phyloP scores from a whole-genome alignment of 2,888 invertebrate genomes.

The Ornithoptera priamus region DNA sequence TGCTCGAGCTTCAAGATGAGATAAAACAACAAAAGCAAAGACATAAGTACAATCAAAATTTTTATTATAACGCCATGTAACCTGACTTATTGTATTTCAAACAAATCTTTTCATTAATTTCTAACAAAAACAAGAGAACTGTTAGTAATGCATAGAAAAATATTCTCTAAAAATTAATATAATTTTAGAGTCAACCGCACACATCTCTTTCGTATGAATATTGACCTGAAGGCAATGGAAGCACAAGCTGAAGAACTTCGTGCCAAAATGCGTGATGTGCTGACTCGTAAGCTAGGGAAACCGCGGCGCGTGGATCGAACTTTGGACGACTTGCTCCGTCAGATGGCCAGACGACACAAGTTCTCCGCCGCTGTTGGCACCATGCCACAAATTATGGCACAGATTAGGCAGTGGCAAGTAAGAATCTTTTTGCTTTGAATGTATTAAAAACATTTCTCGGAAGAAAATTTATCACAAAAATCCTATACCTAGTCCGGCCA shows the following conservation, averaged over 20 bases:
- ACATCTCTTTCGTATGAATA: constrained; percentile 85
- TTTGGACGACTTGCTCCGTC: constrained; percentile 64
- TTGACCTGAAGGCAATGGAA: constrained; percentile 85
- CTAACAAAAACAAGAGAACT: too few relatives aligned
- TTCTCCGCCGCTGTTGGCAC: constrained; percentile 52
- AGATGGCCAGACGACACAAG: constrained; percentile 69
- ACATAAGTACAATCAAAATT: constrained; percentile 72
- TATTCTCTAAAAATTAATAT: not conserved
- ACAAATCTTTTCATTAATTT: too few relatives aligned
- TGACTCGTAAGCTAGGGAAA: constrained; percentile 65
- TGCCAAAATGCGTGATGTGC: constrained; percentile 67
- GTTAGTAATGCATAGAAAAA: too few relatives aligned
- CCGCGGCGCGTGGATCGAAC: constrained; percentile 65
- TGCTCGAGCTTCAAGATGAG: constrained; percentile 83
- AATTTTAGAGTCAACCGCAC: constrained; percentile 80
- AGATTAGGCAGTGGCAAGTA: constrained; percentile 64
- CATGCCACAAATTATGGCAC: constrained; percentile 52
- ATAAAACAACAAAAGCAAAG: constrained; percentile 81
- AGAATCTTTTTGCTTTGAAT: constrained; percentile 22
- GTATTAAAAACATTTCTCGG: not conserved
- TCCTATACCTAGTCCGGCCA: too few relatives aligned
- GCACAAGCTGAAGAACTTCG: constrained; percentile 78
- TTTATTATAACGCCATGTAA: too few relatives aligned
- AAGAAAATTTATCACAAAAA: not conserved
- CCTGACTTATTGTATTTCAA: too few relatives aligned